Percentiles rank a stretch among this genome's conserved stretches.
Evolutionary conservation across 2,797 vertebrate species (phyloP).

Genomic region (Spatula versicolor): DNA sequence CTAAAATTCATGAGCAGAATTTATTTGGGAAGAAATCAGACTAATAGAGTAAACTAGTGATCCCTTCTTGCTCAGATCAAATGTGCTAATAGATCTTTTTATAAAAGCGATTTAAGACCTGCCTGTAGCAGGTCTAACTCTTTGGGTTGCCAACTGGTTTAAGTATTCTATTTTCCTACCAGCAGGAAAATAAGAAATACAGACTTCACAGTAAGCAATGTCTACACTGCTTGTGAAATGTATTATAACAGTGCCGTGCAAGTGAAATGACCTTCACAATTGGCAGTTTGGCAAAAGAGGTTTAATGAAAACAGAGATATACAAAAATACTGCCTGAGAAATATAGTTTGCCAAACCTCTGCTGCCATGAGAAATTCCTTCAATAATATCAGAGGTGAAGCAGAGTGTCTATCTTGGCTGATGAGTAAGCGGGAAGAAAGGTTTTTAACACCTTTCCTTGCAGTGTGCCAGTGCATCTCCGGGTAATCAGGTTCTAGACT

Average conservation of each 20-base stretch:
- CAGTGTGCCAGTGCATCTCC: background rate
- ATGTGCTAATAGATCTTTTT: conserved; percentile 19
- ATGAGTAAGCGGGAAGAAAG: background rate
- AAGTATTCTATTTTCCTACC: conserved; percentile 27
- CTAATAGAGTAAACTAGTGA: conserved; percentile 22
- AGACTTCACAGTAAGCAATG: background rate
- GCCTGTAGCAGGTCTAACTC: conserved; percentile 23
- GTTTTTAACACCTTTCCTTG: background rate
- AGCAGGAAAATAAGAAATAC: conserved; percentile 32
- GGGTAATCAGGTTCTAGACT: background rate
- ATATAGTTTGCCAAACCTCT: background rate
- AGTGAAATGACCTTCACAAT: background rate
- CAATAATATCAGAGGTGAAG: background rate
- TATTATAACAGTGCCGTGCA: background rate
- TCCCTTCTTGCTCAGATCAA: conserved; percentile 48
- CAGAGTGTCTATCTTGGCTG: background rate
- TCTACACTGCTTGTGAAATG: background rate
- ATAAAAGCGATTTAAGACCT: background rate
- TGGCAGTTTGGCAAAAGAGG: background rate
- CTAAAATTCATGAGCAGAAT: conserved; percentile 42
- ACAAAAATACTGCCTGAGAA: background rate
- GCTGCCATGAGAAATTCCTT: background rate
- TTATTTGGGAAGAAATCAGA: background rate
- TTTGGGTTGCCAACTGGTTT: background rate
- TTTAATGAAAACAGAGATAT: background rate